Base-by-base conservation (phyloP, 2,113 vertebrate species). In the Esox niger region DNA sequence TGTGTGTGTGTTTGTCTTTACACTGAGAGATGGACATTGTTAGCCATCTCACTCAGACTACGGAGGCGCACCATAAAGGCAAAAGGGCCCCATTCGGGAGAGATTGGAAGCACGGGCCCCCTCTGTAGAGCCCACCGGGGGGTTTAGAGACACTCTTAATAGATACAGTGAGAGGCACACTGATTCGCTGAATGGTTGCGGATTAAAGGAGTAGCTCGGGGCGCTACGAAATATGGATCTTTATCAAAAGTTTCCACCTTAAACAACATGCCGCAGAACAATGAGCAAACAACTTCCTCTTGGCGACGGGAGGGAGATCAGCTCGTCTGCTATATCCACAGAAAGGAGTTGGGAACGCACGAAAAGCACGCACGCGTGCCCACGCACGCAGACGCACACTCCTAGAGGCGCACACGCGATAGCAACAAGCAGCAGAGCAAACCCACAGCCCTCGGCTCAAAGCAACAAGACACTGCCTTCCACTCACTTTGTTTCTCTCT, bases 371-470 rank as follows among this genome's bases (percentile, higher is more conserved):
- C n/a, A n/a, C n/a, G 11, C 35, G 11, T 11, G 7, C 46, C 17
- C 1, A 49, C 46, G 6, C 55, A 27, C 55, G 13, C 23, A 27
- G 25, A 27, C 56, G 15, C 27, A 27, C 55, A 27, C 56, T 27
- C 25, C 25, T 6, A 29, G 23, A 29, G n/a, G n/a, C 23, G 13
- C 6, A 13, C 23, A 59, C 25, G 31, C 25, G 31, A 57, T 20
- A 30, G 5, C 30, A 30, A 62, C 38, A 77, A 69, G 77, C 17
- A 49, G 74, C 26, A 74, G 77, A 79, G 71, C 30, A 80, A 79
- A 78, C 83, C 84, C 84, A 87, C 86, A 85, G 84, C 83, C 78
- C 27, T 62, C 35, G 77, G 79, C 31, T 33, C 23, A 32, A 43
- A n/a, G 49, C 64, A 66, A 23, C 64, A 26, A 31, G 23, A 31